Conservation (phyloP, 2,113 vertebrate genomes). For the Plestiodon gilberti region DNA sequence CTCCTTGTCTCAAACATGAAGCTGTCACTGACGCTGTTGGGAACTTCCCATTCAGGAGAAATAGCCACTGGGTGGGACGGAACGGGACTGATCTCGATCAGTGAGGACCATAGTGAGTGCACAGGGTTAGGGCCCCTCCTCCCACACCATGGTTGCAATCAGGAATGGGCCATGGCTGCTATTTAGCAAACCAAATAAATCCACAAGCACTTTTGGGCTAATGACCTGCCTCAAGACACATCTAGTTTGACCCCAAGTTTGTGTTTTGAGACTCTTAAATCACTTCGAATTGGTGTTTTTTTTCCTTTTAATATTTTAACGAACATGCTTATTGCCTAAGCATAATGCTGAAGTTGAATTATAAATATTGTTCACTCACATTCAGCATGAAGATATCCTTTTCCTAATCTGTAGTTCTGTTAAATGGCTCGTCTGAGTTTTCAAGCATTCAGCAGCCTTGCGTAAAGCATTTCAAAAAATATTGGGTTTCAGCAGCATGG, state of each 20-base stretch:
- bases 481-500: conserved; percentile 10
- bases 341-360: conserved; percentile 20
- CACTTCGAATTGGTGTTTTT: not conserved
- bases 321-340: not conserved
- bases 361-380: conserved; percentile 54
- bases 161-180: too few species aligned
- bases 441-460: conserved; percentile 49
- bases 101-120: too few species aligned
- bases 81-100: too few species aligned
- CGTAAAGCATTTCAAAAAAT: conserved; percentile 54
- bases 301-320: conserved; percentile 10
- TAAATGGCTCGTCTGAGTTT: conserved; percentile 50
- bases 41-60: too few species aligned
- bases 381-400: conserved; percentile 51
- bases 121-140: too few species aligned
- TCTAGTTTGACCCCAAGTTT: not conserved
- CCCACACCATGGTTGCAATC: too few species aligned
- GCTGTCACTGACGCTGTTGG: too few species aligned
- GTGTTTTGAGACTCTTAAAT: not conserved
- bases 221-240: too few species aligned
- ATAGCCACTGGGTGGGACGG: too few species aligned
- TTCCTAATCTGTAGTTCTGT: conserved; percentile 32
- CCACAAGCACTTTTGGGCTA: too few species aligned
- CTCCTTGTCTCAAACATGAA: too few species aligned
- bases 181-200: too few species aligned